Evolutionary conservation across 2,113 vertebrate genomes (phyloP), one percentile per base, ranked within the genome.

Genomic region (Arvicanthis niloticus): DNA sequence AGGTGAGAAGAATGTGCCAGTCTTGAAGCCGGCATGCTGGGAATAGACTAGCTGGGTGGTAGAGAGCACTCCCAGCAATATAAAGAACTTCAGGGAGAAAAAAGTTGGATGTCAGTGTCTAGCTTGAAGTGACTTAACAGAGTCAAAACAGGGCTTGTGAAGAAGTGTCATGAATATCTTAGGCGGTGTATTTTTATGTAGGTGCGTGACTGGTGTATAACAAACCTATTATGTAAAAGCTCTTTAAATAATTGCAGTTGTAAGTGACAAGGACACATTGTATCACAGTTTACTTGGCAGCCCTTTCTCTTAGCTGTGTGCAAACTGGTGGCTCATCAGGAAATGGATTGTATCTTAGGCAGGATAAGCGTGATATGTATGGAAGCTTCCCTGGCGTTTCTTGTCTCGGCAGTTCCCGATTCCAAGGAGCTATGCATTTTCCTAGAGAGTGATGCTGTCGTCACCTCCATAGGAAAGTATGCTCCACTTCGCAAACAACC

Each of bases 121-220:
- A 56, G 89, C 68, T 89, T 75, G 26, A 77, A 89, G 29, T 91
- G 75, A 87, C 37, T 86, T 88, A 37, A n/a, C 85, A 91, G 42
- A 56, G 62, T 87, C 72, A 72, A 45, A 13, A 51, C 7, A 7
- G 15, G 1, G 12, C 51, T 8, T 72, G 26, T 65, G 70, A 70
- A 92, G 40, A 45, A 72, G 82, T 58, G 26, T 93, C 81, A 34
- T 72, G 48, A 92, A 67, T 87, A 68, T 87, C 62, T 37, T 82
- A 53, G 73, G 62, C 5, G 0, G 34, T 89, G 42, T 72, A 21
- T 60, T 93, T 89, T 92, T 62, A 68, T 70, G 7, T 68, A 85
- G 45, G 37, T 78, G 10, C 10, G 0, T 75, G 48, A 72, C 56
- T 80, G 51, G 76, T 40, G 7, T 0, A 31, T 88, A 68, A 48